Conservation (phyloP, 2,113 vertebrate genomes). For the Pampusana beccarii region DNA sequence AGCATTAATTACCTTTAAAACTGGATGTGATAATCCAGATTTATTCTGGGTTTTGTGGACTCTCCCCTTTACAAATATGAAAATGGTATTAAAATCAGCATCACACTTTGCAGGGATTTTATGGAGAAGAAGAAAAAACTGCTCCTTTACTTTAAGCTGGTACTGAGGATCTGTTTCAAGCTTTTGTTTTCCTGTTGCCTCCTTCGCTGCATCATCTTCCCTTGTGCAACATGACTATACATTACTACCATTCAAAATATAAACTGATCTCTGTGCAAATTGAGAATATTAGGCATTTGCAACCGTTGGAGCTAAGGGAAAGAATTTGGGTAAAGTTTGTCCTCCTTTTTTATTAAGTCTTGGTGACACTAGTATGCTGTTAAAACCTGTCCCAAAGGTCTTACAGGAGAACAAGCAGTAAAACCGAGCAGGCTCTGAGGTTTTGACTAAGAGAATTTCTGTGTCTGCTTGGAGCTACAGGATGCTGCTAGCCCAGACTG, state of each 20-base stretch:
- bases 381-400: background rate
- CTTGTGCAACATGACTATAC: background rate
- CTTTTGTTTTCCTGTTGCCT: background rate
- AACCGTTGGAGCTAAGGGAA: background rate
- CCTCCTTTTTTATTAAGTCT: background rate
- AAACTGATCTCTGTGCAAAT: background rate
- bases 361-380: background rate
- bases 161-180: background rate
- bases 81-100: background rate
- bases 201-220: background rate
- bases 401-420: background rate
- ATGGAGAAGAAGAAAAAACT: background rate
- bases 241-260: background rate
- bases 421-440: background rate
- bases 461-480: background rate
- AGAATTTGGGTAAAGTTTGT: background rate
- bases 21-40: background rate
- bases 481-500: background rate
- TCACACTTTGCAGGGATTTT: background rate
- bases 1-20: constrained; percentile 5
- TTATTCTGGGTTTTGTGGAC: background rate
- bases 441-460: background rate
- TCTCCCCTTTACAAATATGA: background rate
- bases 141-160: background rate
- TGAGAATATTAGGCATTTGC: background rate